Evolutionary conservation across 2,888 invertebrate genomes (phyloP).

Genomic region (Taphrorychus bicolor): DNA sequence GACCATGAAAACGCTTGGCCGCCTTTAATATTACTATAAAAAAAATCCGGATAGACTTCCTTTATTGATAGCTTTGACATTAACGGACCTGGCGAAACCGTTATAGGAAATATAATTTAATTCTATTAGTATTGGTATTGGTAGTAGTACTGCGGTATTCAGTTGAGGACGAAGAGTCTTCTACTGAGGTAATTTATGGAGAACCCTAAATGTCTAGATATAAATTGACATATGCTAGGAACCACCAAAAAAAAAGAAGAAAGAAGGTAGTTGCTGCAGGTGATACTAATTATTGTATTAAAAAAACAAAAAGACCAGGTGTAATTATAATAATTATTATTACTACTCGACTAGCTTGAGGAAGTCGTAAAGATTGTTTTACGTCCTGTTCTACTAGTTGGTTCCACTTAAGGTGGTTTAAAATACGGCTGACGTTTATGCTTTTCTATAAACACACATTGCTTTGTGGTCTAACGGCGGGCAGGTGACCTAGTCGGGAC

Average conservation of each 20-base stretch:
- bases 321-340: slow-evolving; percentile 18
- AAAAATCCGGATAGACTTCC: slow-evolving; percentile 32
- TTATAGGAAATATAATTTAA: slow-evolving; percentile 1
- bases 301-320: slow-evolving; percentile 24
- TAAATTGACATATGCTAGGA: too few relatives aligned
- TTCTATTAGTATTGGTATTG: too few relatives aligned
- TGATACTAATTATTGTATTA: not conserved
- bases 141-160: too few relatives aligned
- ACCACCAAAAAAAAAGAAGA: too few relatives aligned
- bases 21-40: slow-evolving; percentile 14
- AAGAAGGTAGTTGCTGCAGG: not conserved
- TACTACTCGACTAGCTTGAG: slow-evolving; percentile 22
- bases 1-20: slow-evolving; percentile 35
- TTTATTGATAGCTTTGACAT: slow-evolving; percentile 31
- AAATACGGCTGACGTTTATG: slow-evolving; percentile 19
- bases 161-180: too few relatives aligned
- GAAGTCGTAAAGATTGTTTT: slow-evolving; percentile 32
- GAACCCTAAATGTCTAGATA: too few relatives aligned
- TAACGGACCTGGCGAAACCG: slow-evolving; percentile 24
- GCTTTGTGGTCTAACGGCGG: not conserved
- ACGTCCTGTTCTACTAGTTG: slow-evolving; percentile 18
- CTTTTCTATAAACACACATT: slow-evolving; percentile 1
- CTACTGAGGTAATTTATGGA: too few relatives aligned
- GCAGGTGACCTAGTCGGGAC: not conserved
- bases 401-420: slow-evolving; percentile 14